A percentile compares a stretch with the other conserved stretches of the same genome.
These are phyloP conservation scores for Crotalus tigris DNA, from an alignment of 2,113 vertebrate genomes.

Conservation along the genomic window DNA sequence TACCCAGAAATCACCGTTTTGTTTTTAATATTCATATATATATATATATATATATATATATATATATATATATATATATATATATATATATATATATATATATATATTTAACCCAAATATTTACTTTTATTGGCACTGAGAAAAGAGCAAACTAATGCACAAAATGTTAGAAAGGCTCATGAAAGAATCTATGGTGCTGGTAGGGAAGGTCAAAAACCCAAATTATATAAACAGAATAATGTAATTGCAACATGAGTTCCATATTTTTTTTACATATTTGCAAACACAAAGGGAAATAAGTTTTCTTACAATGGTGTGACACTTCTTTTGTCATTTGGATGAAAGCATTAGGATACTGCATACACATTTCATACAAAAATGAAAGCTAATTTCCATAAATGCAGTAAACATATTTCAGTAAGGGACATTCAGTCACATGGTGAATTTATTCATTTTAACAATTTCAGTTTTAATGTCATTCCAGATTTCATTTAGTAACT, in stretches of 20 bases:
- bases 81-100: not conserved
- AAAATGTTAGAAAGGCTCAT: not conserved
- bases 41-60: not conserved
- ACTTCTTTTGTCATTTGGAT: not conserved
- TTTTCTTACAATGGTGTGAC: not conserved
- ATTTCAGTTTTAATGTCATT: not conserved
- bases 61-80: too few species aligned
- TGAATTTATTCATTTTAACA: not conserved
- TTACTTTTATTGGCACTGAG: not conserved
- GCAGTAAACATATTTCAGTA: not conserved
- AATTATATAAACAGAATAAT: not conserved
- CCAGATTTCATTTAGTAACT: not conserved
- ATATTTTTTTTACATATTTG: not conserved
- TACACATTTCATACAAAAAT: not conserved
- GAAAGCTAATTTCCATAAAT: not conserved
- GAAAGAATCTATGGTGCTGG: not conserved
- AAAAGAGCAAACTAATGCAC: not conserved
- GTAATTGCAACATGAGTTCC: not conserved
- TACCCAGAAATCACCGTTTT: too few species aligned
- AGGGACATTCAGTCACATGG: not conserved
- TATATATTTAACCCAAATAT: not conserved
- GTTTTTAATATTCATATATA: too few species aligned
- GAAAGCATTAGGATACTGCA: not conserved
- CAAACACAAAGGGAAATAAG: not conserved
- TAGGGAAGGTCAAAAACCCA: not conserved